Percentiles rank a stretch among this genome's conserved stretches.
These are phyloP conservation scores for Dryas iulia DNA, from an alignment of 1,140 invertebrate genomes.

Conservation along the genomic window DNA sequence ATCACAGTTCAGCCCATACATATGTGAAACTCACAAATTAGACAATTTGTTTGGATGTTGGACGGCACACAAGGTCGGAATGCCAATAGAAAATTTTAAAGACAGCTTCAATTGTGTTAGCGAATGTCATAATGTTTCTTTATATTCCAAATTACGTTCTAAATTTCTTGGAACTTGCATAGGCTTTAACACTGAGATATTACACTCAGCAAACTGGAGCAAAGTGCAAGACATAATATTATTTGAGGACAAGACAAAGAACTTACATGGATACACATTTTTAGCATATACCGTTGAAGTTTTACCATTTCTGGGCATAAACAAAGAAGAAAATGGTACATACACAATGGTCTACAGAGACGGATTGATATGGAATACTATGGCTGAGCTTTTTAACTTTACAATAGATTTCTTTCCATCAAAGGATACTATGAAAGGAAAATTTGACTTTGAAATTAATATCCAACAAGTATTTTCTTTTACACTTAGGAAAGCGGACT, in stretches of 20 bases:
- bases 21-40: slow-evolving; percentile 46
- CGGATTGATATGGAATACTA: slow-evolving; percentile 62
- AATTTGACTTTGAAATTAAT: slow-evolving; percentile 56
- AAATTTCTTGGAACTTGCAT: slow-evolving; percentile 65
- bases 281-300: slow-evolving; percentile 49
- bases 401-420: slow-evolving; percentile 53
- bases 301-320: slow-evolving; percentile 59
- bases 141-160: slow-evolving; percentile 49
- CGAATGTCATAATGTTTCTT: slow-evolving; percentile 55
- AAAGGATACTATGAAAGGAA: slow-evolving; percentile 40
- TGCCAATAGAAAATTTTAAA: slow-evolving; percentile 45
- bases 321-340: slow-evolving; percentile 41
- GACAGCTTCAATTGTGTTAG: slow-evolving; percentile 53
- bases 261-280: slow-evolving; percentile 58
- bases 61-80: slow-evolving; percentile 52
- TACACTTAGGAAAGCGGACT: slow-evolving; percentile 55
- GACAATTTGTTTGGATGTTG: slow-evolving; percentile 55
- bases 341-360: slow-evolving; percentile 51
- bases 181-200: slow-evolving; percentile 46
- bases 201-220: slow-evolving; percentile 37
- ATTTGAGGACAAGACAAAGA: slow-evolving; percentile 59
- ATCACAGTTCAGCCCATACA: slow-evolving; percentile 55
- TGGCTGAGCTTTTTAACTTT: slow-evolving; percentile 62
- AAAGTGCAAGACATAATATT: slow-evolving; percentile 36
- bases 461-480: slow-evolving; percentile 59